A percentile compares a stretch with the other conserved stretches of the same genome.
Evolutionary conservation across 2,113 vertebrate genomes (phyloP).

Genomic region (Astatoreochromis straeleni): DNA sequence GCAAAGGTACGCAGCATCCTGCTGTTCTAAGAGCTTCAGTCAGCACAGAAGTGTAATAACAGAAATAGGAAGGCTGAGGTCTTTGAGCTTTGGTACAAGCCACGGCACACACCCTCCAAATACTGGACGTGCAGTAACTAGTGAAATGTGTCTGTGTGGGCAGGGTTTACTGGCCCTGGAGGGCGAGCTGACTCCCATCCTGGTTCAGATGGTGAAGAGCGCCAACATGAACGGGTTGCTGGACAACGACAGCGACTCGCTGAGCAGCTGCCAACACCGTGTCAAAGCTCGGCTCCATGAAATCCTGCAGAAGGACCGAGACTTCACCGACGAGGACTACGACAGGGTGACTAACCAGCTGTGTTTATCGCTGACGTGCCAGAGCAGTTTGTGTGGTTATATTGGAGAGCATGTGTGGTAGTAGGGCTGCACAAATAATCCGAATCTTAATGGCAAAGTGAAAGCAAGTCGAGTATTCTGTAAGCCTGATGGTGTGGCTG

Average conservation of each 20-base stretch:
- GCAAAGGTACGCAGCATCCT: slow-evolving; percentile 79
- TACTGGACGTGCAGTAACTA: background rate
- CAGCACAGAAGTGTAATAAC: background rate
- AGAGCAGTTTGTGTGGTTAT: background rate
- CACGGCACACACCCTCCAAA: background rate
- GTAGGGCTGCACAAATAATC: background rate
- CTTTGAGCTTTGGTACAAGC: background rate
- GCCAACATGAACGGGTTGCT: slow-evolving; percentile 98
- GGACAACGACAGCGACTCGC: slow-evolving; percentile 92
- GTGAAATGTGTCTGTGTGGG: background rate
- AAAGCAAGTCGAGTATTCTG: background rate
- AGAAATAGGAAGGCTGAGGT: background rate
- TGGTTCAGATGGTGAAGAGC: slow-evolving; percentile 99
- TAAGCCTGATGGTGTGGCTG: background rate
- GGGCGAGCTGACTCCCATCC: slow-evolving; percentile 94
- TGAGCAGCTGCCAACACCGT: slow-evolving; percentile 92
- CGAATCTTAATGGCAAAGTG: background rate
- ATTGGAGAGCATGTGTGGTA: background rate
- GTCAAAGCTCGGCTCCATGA: slow-evolving; percentile 92
- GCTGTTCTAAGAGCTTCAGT: background rate
- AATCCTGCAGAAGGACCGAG: slow-evolving; percentile 89
- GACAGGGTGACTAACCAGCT: slow-evolving; percentile 76
- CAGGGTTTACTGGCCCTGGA: slow-evolving; percentile 94
- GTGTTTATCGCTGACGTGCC: background rate
- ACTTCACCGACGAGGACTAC: slow-evolving; percentile 85